These are phyloP conservation scores for Schizopygopsis malacanthus DNA, from an alignment of 2,797 vertebrate genomes.

Conservation along the genomic window DNA sequence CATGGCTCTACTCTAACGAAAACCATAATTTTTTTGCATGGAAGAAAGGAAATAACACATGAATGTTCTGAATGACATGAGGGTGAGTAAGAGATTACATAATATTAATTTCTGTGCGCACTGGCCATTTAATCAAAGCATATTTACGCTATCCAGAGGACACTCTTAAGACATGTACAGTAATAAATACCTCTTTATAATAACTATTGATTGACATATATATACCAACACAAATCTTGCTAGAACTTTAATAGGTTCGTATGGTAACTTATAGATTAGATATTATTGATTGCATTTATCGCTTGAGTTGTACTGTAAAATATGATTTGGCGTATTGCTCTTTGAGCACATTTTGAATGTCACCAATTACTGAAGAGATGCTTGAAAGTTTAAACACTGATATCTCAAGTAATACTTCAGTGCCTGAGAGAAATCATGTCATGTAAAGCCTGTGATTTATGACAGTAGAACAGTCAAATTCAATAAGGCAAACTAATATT, in stretches of 20 bases:
- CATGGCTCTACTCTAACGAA: too few species aligned
- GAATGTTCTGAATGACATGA: neutral
- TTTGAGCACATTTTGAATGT: conserved; percentile 23
- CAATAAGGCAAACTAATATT: conserved; percentile 38
- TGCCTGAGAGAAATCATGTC: conserved; percentile 30
- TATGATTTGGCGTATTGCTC: conserved; percentile 37
- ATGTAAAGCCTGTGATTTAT: neutral
- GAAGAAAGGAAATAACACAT: neutral
- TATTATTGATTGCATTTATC: conserved; percentile 43
- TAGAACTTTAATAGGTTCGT: neutral
- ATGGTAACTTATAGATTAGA: conserved; percentile 25
- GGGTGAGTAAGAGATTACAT: neutral
- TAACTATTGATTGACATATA: conserved; percentile 27
- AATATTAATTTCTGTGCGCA: neutral
- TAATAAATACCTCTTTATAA: conserved; percentile 43
- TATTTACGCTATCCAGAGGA: conserved; percentile 3
- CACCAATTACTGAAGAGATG: conserved; percentile 12
- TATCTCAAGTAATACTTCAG: conserved; percentile 34
- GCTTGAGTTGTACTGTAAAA: conserved; percentile 32
- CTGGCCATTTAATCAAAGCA: conserved; percentile 6
- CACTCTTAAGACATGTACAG: conserved; percentile 27
- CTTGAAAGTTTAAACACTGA: conserved; percentile 18
- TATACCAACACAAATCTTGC: conserved; percentile 27
- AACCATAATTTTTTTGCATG: neutral
- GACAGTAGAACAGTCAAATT: conserved; percentile 10